phyloP scores from a whole-genome alignment of 1,140 invertebrate genomes.

The Drosophila bifasciata region DNA sequence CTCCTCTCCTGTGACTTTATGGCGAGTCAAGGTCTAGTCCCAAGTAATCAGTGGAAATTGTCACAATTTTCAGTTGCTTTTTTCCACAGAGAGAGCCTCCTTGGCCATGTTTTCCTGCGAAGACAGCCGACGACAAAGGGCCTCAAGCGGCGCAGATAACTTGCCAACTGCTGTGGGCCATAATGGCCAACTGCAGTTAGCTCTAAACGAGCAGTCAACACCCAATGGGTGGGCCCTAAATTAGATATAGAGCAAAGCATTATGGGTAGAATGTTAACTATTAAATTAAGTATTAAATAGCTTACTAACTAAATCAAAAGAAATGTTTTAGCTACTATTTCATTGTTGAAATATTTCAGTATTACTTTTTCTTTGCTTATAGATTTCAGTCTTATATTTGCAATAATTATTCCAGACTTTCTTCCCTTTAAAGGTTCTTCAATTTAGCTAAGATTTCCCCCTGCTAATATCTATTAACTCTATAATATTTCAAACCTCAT shows the following conservation, averaged over 20 bases:
- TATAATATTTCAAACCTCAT: no score
- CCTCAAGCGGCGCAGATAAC: slow-evolving; percentile 74
- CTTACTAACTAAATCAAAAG: not conserved
- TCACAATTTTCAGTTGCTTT: slow-evolving; percentile 55
- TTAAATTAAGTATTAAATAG: not conserved
- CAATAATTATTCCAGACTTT: no score
- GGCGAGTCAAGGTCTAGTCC: slow-evolving; percentile 62
- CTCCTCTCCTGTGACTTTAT: no score
- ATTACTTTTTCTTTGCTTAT: not conserved
- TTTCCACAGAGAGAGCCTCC: slow-evolving; percentile 16
- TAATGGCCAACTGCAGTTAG: slow-evolving; percentile 47
- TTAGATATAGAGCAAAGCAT: slow-evolving; percentile 30
- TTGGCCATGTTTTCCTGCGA: slow-evolving; percentile 52
- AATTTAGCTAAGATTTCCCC: no score
- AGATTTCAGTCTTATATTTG: not conserved
- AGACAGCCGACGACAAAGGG: slow-evolving; percentile 36
- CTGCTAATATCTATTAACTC: no score
- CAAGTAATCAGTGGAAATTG: slow-evolving; percentile 51
- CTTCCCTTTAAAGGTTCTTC: no score
- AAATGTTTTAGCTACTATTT: slow-evolving; percentile 10
- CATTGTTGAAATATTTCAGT: not conserved
- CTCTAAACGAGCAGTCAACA: slow-evolving; percentile 31
- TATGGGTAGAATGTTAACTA: not conserved
- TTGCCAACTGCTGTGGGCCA: slow-evolving; percentile 55
- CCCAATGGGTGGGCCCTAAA: slow-evolving; percentile 13